Evolutionary conservation across 2,888 invertebrate genomes (phyloP), one percentile per base, ranked within the genome.

Genomic region (Synanthedon formicaeformis): DNA sequence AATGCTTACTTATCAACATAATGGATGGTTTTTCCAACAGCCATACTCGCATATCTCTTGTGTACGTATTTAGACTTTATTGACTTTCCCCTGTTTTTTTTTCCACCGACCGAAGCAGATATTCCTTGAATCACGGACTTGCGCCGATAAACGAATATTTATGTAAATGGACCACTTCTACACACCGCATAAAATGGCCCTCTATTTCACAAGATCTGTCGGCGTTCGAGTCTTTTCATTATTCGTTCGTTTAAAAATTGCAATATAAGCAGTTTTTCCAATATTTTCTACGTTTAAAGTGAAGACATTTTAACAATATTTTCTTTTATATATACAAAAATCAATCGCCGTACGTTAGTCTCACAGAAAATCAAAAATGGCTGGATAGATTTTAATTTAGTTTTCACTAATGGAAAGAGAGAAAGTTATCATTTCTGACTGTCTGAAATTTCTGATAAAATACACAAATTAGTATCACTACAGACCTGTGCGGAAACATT

Each of bases 141-240:
- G 71, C 71, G 63, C 66, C 71, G 70, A 77, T 79, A 79, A 79
- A 78, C 78, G 78, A 78, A 78, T 78, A 76, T 78, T 76, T 79
- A 79, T 79, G 78, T 76, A 77, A 78, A 79, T 78, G 72, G 71
- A 68, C 60, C 69, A 62, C 67, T 63, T 64, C 59, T 58, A 57
- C 27, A 58, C 63, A 65, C 70, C 69, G 71, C 69, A 74, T 66
- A 67, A 70, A 74, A 70, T 65, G 63, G 65, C 64, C 60, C 62
- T 64, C 62, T 64, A 71, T 75, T 73, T 65, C 62, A 64, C 63
- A 55, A 66, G 61, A 69, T 65, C 55, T 63, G 60, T 59, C 60
- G 14, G n/a, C 14, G 14, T 14, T n/a, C 8, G 45, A 66, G 59
- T 71, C 71, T 69, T 69, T 64, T 69, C 71, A 74, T 68, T 70